Conservation (phyloP, 2,888 invertebrate species). For the Gnatocerus cornutus region DNA sequence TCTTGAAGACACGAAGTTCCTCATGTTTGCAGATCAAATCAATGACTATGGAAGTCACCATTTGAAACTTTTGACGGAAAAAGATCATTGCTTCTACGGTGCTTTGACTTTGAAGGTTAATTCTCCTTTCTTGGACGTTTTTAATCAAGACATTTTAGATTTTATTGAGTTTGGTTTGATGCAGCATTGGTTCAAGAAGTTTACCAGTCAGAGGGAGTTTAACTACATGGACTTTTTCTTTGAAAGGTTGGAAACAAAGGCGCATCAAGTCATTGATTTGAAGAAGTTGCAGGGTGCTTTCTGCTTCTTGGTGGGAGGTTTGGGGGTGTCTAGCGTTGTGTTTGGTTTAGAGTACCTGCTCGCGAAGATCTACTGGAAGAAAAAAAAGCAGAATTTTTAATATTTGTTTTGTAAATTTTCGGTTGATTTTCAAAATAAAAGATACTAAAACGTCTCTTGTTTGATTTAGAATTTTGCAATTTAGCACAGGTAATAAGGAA, state of each 20-base stretch:
- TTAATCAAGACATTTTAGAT: slow-evolving; percentile 49
- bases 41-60: slow-evolving; percentile 15
- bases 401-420: no score
- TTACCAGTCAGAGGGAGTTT: slow-evolving; percentile 32
- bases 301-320: slow-evolving; percentile 44
- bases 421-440: no score
- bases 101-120: slow-evolving; percentile 52
- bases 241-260: background rate
- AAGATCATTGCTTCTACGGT: slow-evolving; percentile 40
- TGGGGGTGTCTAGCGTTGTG: no score
- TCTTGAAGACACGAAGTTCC: background rate
- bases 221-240: slow-evolving; percentile 23
- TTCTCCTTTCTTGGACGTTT: slow-evolving; percentile 53
- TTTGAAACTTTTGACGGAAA: slow-evolving; percentile 14
- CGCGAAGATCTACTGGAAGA: no score
- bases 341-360: no score
- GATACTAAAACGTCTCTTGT: no score
- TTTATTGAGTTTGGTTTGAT: slow-evolving; percentile 54
- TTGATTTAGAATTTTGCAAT: no score
- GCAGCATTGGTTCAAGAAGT: slow-evolving; percentile 50
- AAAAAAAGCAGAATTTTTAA: no score
- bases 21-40: slow-evolving; percentile 6
- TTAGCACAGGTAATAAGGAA: no score
- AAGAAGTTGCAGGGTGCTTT: slow-evolving; percentile 53
- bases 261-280: slow-evolving; percentile 45